Base-by-base conservation (phyloP, 2,888 invertebrate genomes). In the Sacculina carcini region DNA sequence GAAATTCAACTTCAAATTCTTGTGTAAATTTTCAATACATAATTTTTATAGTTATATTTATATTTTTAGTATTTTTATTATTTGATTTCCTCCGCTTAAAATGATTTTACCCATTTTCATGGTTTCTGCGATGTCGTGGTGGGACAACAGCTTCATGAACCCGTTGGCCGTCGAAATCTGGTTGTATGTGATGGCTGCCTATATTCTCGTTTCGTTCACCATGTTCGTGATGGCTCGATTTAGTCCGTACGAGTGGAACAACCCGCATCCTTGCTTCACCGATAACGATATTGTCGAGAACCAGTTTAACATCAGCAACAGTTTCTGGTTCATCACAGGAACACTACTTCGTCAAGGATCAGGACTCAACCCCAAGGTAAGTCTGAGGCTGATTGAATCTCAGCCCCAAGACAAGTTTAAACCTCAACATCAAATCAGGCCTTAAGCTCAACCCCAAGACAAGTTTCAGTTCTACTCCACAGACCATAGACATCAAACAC, bases 121-220 rank as follows among this genome's bases (percentile, higher is more conserved):
- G 79, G 59, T n/a, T n/a, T n/a, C n/a, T n/a, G n/a, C 31, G 31
- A 31, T 6, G 7, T 31, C 31, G 6, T 12, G 89, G 77, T 53
- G 85, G 79, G 67, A 86, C 80, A 50, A 85, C 80, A 44, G 87
- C 63, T 96, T 96, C 72, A 79, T 94, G 69, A 89, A 89, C 64
- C 96, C 96, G 0, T 71, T 96, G 61, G 89, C 90, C 1, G 78
- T 86, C 60, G 87, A 94, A 69, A 94, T 96, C 60, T 96, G 96
- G 96, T 71, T 92, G 57, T 85, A 89, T 69, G 85, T 90, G 54
- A 68, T 89, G 57, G 85, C 86, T 23, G 90, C 92, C 16, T 96
- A 94, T 67, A 74, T 92, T 58, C 73, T 92, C 58, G 92, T 94
- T 56, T 84, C 85, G 24, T 83, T 86, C 65, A 86, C 87, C 0